phyloP scores from a whole-genome alignment of 2,113 vertebrate species.

The Mugil cephalus region DNA sequence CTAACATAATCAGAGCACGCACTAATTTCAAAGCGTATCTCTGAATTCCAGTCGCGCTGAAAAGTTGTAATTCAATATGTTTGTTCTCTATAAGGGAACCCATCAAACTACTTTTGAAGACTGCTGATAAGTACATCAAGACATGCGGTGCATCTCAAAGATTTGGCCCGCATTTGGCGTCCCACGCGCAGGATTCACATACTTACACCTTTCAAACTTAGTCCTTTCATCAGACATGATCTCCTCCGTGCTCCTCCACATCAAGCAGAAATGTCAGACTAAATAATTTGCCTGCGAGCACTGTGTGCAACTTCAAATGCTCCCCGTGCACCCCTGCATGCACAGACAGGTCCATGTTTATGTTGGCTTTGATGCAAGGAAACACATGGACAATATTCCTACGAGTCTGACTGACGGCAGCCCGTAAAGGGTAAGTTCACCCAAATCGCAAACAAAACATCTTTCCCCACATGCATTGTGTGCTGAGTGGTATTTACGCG shows the following conservation, averaged over 20 bases:
- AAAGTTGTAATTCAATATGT: neutral
- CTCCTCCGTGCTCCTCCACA: slow-evolving; percentile 33
- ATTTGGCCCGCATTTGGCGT: slow-evolving; percentile 41
- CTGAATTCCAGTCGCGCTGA: neutral
- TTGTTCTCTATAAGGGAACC: slow-evolving; percentile 22
- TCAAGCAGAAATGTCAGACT: slow-evolving; percentile 63
- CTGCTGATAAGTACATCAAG: slow-evolving; percentile 8
- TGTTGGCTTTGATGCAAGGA: slow-evolving; percentile 65
- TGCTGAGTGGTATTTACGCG: neutral
- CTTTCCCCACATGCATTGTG: neutral
- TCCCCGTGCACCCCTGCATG: slow-evolving; percentile 41
- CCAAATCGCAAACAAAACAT: slow-evolving; percentile 8
- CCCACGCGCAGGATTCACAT: neutral
- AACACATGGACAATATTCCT: slow-evolving; percentile 51
- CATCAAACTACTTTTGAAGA: slow-evolving; percentile 37
- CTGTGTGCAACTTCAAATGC: slow-evolving; percentile 39
- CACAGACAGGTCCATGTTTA: slow-evolving; percentile 70
- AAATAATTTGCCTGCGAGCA: slow-evolving; percentile 61
- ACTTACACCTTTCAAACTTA: slow-evolving; percentile 12
- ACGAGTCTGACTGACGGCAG: slow-evolving; percentile 43
- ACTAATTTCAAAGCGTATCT: too few relatives aligned
- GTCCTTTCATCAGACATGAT: slow-evolving; percentile 64
- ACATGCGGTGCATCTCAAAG: slow-evolving; percentile 1
- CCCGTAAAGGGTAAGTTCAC: slow-evolving; percentile 27
- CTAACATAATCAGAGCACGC: too few relatives aligned